These are phyloP conservation scores for Urocitellus parryii DNA, from an alignment of 2,113 vertebrate species.

Conservation along the genomic window DNA sequence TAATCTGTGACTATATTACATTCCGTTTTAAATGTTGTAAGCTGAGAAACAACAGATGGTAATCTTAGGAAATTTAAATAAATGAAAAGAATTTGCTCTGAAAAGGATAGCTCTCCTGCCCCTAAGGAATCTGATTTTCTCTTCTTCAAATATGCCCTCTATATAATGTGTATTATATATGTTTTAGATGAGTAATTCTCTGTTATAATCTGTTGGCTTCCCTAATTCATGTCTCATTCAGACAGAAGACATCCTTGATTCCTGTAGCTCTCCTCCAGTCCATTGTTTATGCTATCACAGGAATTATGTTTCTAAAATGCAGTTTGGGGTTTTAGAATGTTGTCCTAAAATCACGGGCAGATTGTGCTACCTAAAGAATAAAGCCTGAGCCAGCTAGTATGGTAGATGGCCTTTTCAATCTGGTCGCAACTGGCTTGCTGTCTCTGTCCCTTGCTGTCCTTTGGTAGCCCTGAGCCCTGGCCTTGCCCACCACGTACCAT, in stretches of 20 bases:
- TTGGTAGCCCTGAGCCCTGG: neutral
- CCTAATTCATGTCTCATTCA: neutral
- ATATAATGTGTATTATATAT: neutral
- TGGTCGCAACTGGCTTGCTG: neutral
- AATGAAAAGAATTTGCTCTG: neutral
- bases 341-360: neutral
- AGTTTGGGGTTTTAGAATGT: neutral
- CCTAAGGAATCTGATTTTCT: neutral
- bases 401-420: neutral
- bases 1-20: neutral
- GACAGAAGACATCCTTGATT: neutral
- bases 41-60: neutral
- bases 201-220: neutral
- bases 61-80: neutral
- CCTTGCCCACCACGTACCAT: neutral
- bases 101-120: neutral
- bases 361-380: neutral
- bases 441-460: neutral
- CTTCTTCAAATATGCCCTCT: neutral
- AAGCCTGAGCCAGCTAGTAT: neutral
- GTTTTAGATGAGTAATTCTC: neutral
- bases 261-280: neutral
- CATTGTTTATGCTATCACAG: neutral
- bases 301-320: conserved; percentile 9
- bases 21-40: neutral